Base-by-base conservation (phyloP, 1,140 invertebrate genomes). In the Heliothis subflexa region DNA sequence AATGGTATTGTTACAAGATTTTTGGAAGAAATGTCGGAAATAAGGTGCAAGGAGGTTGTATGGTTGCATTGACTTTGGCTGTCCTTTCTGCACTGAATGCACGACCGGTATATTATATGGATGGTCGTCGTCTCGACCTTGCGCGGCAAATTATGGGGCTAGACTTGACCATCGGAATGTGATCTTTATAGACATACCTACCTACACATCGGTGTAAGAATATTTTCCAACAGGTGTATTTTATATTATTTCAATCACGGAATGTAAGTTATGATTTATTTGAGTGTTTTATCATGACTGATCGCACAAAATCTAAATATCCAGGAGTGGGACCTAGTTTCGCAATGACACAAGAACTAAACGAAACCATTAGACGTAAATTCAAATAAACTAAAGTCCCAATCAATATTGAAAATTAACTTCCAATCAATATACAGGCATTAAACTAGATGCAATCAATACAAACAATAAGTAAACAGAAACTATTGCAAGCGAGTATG, bases 51-150 rank as follows among this genome's bases (percentile, higher is more conserved):
- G 12, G 33, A 73, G 71, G 71, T 73, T 18, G 40, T n/a, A 11
- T 49, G 14, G 12, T 28, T 47, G 49, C 66, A 3, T 33, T 59
- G 71, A 73, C 54, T 40, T 47, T 73, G 54, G 25, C 12, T 7
- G 25, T n/a, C 55, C 28, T 55, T 12, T 21, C 40, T 61, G 54
- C 4, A 47, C 10, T 33, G 54, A 59, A 28, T 55, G 71, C 71
- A 59, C 40, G 33, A 57, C 12, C 2, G n/a, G 11, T 14, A 59
- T 73, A 61, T 73, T 28, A 57, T 14, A 7, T 57, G 28, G 50
- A 59, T 72, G 47, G 61, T 11, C 18, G 33, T 72, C 70, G 52
- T 16, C 45, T 73, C 18, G 71, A 52, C 54, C 71, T 73, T 61
- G 71, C 21, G n/a, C 0, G 40, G 40, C 12, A n/a, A 70, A 70